Evolutionary conservation across 2,113 vertebrate genomes (phyloP), one percentile per base, ranked within the genome.

Genomic region (Irena cyanogastra): DNA sequence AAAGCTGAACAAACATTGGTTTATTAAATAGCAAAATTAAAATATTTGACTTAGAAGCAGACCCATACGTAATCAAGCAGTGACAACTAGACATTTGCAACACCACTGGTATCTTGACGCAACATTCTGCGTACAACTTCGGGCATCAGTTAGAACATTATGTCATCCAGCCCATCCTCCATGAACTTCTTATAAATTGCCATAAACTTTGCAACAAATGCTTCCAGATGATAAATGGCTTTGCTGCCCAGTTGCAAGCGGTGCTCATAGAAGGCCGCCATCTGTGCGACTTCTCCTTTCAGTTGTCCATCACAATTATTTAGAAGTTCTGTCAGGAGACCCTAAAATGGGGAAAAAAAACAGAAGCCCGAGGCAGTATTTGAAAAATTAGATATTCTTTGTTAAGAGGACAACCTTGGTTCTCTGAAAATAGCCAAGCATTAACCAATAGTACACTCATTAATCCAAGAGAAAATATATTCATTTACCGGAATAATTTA

Each of bases 131-230:
- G 28, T 30, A 35, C 0, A 11, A 70, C 30, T 86, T 54, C 10
- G 60, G 45, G 59, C 23, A 54, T 23, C 39, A 41, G n/a, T 98
- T 95, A 99, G 90, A 99, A 99, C 97, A 99, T 98, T 98, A 99
- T 98, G 77, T 98, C 99, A 91, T 99, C 99, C 53, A 99, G 97
- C 14, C 99, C 99, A 21, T 99, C 99, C 89, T 99, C 99, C 99
- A 99, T 99, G 89, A 99, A 99, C 96, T 99, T 99, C 98, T 99
- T 99, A 97, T 99, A 99, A 87, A 99, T 97, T 68, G 99, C 98
- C 99, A 99, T 99, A 94, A 99, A 99, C 95, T 99, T 99, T 92
- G 99, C 99, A 16, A 98, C 98, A 96, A 99, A 99, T 5, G 99
- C 99, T 98, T 99, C 99, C 70, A 99, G 97, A 97, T 99, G 99